These are phyloP conservation scores for Elmis aenea DNA, from an alignment of 2,888 invertebrate genomes.

Conservation along the genomic window DNA sequence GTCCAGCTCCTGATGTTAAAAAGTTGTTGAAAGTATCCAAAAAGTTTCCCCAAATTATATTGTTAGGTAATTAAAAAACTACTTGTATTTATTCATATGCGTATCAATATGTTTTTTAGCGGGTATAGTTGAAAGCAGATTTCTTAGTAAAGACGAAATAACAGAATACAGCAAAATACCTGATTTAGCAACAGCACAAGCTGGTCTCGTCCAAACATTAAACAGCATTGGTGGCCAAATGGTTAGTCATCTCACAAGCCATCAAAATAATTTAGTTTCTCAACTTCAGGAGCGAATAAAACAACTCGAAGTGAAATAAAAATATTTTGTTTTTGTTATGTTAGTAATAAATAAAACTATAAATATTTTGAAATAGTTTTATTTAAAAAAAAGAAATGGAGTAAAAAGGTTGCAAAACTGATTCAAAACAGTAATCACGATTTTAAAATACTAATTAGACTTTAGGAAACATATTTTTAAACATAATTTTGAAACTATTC, in stretches of 20 bases:
- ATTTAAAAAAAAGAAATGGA: too few relatives aligned
- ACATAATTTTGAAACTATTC: too few relatives aligned
- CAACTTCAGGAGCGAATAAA: conserved; percentile 58
- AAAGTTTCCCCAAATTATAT: conserved; percentile 64
- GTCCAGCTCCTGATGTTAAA: conserved; percentile 58
- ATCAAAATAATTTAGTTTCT: conserved; percentile 63
- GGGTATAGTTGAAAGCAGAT: conserved; percentile 66
- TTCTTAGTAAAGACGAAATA: conserved; percentile 66
- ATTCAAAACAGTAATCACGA: too few relatives aligned
- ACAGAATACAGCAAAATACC: conserved; percentile 61
- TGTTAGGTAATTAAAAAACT: conserved; percentile 54
- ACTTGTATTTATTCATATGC: conserved; percentile 1
- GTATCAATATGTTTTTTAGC: conserved; percentile 51
- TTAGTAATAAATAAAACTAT: not conserved
- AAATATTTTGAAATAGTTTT: too few relatives aligned
- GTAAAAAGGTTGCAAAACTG: too few relatives aligned
- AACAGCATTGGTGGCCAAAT: conserved; percentile 61
- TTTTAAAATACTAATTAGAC: too few relatives aligned
- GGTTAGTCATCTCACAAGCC: conserved; percentile 61
- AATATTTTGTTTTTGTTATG: not conserved
- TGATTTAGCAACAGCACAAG: conserved; percentile 59
- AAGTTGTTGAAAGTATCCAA: conserved; percentile 62
- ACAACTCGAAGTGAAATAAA: conserved; percentile 32
- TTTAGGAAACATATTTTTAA: too few relatives aligned
- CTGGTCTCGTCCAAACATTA: conserved; percentile 64